A percentile compares a stretch with the other conserved stretches of the same genome.
Evolutionary conservation across 1,140 invertebrate species (phyloP).

Genomic region (Antheraea pernyi): DNA sequence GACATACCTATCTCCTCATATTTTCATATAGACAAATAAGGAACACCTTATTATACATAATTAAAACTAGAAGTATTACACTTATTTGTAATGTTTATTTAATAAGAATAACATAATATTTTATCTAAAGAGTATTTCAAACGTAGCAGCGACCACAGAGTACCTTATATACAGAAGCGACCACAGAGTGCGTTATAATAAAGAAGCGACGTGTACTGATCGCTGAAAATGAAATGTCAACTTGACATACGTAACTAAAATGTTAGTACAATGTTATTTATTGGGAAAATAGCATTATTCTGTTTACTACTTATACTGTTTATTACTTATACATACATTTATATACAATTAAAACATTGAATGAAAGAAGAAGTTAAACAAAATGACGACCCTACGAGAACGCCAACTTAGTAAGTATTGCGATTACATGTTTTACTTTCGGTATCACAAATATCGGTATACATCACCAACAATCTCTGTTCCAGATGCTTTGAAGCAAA

Average conservation of each 20-base stretch:
- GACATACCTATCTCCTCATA: too few species aligned
- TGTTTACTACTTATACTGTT: neutral
- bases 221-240: conserved; percentile 25
- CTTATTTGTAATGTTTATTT: too few species aligned
- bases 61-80: too few species aligned
- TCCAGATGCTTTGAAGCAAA: conserved; percentile 92
- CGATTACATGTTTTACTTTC: conserved; percentile 16
- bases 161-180: too few species aligned
- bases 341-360: conserved; percentile 4
- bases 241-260: conserved; percentile 26
- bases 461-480: conserved; percentile 20
- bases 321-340: conserved; percentile 1
- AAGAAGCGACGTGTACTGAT: conserved; percentile 26
- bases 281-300: neutral
- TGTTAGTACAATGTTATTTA: conserved; percentile 8
- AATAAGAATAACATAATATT: too few species aligned
- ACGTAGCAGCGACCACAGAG: too few species aligned
- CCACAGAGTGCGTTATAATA: too few species aligned
- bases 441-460: conserved; percentile 18
- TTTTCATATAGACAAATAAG: too few species aligned
- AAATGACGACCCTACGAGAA: conserved; percentile 85
- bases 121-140: too few species aligned
- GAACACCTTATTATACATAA: too few species aligned
- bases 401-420: conserved; percentile 84
- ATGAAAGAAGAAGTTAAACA: conserved; percentile 24